phyloP scores from a whole-genome alignment of 2,888 invertebrate species.

The Pseudococcus longispinus region DNA sequence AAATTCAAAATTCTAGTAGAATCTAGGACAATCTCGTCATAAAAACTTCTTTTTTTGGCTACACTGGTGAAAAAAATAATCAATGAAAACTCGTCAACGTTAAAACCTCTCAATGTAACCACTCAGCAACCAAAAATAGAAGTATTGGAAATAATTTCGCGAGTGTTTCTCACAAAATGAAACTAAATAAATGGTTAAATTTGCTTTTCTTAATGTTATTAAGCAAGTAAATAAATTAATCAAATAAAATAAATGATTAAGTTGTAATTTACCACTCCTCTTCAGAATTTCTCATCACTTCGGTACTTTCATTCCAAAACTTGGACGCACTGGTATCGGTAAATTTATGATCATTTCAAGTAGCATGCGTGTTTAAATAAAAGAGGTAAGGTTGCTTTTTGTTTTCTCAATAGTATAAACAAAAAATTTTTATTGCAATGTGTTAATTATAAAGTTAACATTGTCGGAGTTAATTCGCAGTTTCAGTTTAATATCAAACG shows the following conservation, averaged over 20 bases:
- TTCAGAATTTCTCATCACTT: background rate
- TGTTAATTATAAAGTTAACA: conserved; percentile 31
- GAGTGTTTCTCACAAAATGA: background rate
- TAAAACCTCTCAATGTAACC: background rate
- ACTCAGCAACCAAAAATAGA: background rate
- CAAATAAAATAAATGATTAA: background rate
- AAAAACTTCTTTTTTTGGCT: background rate
- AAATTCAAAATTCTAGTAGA: background rate
- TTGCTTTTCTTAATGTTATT: background rate
- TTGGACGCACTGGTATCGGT: background rate
- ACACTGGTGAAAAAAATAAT: background rate
- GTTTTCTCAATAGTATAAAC: conserved; percentile 5
- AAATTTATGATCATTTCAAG: background rate
- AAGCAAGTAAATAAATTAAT: background rate
- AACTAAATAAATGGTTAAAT: background rate
- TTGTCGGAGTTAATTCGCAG: background rate
- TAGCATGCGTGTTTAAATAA: conserved; percentile 32
- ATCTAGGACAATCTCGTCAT: background rate
- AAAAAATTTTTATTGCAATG: background rate
- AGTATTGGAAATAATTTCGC: background rate
- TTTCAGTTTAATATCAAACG: background rate
- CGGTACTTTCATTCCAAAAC: background rate
- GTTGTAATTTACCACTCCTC: background rate
- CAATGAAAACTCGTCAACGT: background rate
- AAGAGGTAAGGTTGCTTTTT: background rate